A percentile compares a stretch with the other conserved stretches of the same genome.
Conservation (phyloP, 2,113 vertebrate species). For the Monarcha castaneiventris region DNA sequence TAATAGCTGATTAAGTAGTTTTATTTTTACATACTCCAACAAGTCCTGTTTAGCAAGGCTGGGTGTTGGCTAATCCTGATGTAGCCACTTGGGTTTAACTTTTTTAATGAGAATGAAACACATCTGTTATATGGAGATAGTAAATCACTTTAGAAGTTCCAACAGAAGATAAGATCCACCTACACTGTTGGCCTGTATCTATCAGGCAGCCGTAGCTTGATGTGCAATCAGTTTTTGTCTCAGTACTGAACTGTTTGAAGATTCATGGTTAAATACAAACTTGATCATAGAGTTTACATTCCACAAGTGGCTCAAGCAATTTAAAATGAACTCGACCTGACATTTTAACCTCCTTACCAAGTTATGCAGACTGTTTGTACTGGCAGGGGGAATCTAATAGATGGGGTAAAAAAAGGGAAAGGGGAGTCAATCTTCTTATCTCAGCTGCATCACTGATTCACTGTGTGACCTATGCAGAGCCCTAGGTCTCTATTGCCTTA, state of each 20-base stretch:
- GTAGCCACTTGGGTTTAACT: neutral
- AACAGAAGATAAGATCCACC: neutral
- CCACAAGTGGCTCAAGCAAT: neutral
- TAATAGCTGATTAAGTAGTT: neutral
- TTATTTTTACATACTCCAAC: neutral
- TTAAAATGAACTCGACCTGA: neutral
- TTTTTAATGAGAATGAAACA: neutral
- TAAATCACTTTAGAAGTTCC: neutral
- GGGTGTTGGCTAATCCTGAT: neutral
- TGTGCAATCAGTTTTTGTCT: neutral
- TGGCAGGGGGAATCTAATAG: neutral
- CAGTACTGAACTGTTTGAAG: neutral
- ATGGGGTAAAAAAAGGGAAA: neutral
- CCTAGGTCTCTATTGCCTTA: neutral
- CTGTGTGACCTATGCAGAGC: neutral
- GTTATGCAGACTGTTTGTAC: neutral
- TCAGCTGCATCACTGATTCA: neutral
- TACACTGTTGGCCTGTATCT: neutral
- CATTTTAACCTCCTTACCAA: conserved; percentile 22
- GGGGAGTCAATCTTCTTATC: neutral
- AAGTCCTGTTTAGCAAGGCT: neutral
- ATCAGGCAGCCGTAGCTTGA: neutral
- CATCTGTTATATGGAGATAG: neutral
- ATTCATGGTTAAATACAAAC: neutral
- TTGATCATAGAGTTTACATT: neutral